Percentiles rank a stretch among this genome's conserved stretches.
Evolutionary conservation across 2,888 invertebrate genomes (phyloP).

Genomic region (Sipunculus nudus): DNA sequence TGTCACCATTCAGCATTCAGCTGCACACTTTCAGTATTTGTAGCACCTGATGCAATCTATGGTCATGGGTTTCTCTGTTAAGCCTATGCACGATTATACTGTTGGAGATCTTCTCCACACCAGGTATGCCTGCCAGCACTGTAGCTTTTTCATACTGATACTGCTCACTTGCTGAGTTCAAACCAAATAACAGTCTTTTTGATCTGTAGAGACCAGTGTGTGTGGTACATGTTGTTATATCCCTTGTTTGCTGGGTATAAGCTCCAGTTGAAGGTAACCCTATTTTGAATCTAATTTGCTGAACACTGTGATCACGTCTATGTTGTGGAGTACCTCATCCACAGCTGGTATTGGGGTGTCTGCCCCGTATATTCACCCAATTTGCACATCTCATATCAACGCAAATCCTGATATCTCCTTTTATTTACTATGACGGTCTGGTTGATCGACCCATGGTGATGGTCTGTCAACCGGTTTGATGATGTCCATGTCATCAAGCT

Average conservation of each 20-base stretch:
- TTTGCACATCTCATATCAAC: no score
- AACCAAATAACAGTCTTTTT: background rate
- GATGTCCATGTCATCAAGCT: background rate
- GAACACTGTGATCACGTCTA: background rate
- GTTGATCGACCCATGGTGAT: constrained; percentile 10
- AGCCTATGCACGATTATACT: background rate
- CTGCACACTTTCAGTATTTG: background rate
- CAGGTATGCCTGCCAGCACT: background rate
- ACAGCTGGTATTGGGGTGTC: background rate
- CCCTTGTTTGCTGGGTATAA: no score
- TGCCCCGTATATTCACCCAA: no score
- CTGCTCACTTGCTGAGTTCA: background rate
- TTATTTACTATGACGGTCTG: constrained; percentile 1
- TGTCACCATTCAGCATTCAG: background rate
- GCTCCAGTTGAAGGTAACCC: constrained; percentile 11
- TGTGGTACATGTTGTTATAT: background rate
- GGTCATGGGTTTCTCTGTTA: background rate
- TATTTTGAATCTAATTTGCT: constrained; percentile 13
- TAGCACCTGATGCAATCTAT: background rate
- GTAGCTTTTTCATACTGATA: background rate
- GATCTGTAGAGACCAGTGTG: constrained; percentile 1
- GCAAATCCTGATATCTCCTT: background rate
- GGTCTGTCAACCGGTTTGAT: background rate
- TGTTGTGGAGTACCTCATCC: constrained; percentile 1
- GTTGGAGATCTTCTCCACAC: background rate